A percentile compares a stretch with the other conserved stretches of the same genome.
These are phyloP conservation scores for Protonibea diacanthus DNA, from an alignment of 2,797 vertebrate genomes.

Conservation along the genomic window DNA sequence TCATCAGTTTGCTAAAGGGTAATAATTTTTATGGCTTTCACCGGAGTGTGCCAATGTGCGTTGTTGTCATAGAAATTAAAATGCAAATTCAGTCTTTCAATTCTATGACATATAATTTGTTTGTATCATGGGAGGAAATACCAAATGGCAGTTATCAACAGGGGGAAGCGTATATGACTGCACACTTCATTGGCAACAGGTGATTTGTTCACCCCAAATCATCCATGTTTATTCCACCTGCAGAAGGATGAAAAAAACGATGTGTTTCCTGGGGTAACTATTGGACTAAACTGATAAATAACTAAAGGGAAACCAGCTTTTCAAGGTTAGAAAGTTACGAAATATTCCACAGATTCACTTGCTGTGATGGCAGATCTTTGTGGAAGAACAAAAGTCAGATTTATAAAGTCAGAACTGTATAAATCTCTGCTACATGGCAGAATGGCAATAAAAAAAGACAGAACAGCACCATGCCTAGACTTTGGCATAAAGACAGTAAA, in stretches of 20 bases:
- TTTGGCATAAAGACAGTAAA: constrained; percentile 1
- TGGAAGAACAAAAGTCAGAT: not conserved
- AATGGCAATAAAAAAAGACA: constrained; percentile 8
- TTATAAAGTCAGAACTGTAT: not conserved
- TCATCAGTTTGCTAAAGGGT: not conserved
- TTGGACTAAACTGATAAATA: not conserved
- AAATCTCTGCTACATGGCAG: constrained; percentile 1
- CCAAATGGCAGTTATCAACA: not conserved
- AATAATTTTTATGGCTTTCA: not conserved
- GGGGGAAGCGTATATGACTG: not conserved
- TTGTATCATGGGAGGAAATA: not conserved
- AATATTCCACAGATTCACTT: not conserved
- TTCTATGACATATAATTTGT: not conserved
- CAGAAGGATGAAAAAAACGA: not conserved
- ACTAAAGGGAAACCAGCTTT: not conserved
- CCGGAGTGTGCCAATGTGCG: too few relatives aligned
- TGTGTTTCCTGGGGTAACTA: not conserved
- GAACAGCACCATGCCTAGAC: constrained; percentile 3
- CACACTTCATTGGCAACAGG: not conserved
- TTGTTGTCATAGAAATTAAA: too few relatives aligned
- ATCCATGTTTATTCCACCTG: not conserved
- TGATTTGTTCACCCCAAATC: not conserved
- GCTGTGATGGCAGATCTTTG: not conserved
- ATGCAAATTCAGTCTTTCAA: not conserved
- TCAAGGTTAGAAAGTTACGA: not conserved